Evolutionary conservation across 2,888 invertebrate genomes (phyloP), one percentile per base, ranked within the genome.

Genomic region (Sesamia inferens): DNA sequence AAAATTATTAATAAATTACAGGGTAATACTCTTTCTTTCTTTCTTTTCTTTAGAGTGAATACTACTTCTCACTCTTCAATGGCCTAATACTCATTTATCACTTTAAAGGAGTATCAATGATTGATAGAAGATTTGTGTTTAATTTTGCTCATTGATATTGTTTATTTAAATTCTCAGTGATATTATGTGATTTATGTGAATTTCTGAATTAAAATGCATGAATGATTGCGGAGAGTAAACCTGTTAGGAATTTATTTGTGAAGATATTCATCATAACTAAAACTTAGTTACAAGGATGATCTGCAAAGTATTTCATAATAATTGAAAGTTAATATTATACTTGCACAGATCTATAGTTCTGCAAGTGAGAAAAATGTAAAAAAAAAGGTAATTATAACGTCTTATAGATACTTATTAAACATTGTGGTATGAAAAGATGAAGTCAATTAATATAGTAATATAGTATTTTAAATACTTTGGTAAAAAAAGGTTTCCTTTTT

Each of bases 51-150:
- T n/a, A n/a, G n/a, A n/a, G n/a, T n/a, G n/a, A n/a, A n/a, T n/a
- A n/a, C n/a, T n/a, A n/a, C n/a, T n/a, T n/a, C n/a, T n/a, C n/a
- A n/a, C n/a, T n/a, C n/a, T n/a, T n/a, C n/a, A n/a, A n/a, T n/a
- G n/a, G n/a, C n/a, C n/a, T n/a, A 78, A 79, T 68, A 64, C 59
- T 69, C 81, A 75, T 58, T 74, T 79, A 78, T 69, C 74, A 44
- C 51, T 67, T 77, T 59, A 77, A 67, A 55, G 61, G 57, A 64
- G 47, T 68, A 74, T 79, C 61, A 79, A 64, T 63, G 39, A 54
- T 78, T 76, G 72, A 64, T 78, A 58, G 10, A 58, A 78, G 39
- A 39, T n/a, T 58, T 64, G 47, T 47, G n/a, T 42, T 16, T 76
- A 58, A 63, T 70, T 76, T 63, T 31, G 78, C 22, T 39, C 63